Evolutionary conservation across 2,113 vertebrate genomes (phyloP), one percentile per base, ranked within the genome.

Genomic region (Colaptes auratus): DNA sequence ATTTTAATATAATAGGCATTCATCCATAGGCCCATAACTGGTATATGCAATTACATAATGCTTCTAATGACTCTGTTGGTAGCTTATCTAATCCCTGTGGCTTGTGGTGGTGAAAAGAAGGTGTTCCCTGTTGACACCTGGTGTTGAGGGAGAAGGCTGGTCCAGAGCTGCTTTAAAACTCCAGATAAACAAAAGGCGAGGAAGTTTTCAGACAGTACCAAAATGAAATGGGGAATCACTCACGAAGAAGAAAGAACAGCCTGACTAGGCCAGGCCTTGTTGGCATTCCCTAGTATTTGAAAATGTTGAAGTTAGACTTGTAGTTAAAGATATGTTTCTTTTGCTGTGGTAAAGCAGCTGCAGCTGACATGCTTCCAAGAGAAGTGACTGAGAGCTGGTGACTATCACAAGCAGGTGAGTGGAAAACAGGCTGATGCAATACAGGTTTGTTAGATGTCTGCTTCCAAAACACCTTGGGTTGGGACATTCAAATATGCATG

Each of bases 1-100:
- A 65, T 97, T 97, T 97, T 95, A 97, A 97, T 96, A 56, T 93
- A 96, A 95, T 87, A 96, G 90, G 91, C 78, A 82, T 92, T 96
- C 96, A 96, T 96, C 94, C 96, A 94, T 92, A 96, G 87, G 93
- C 79, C 79, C 76, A 75, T 93, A 97, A 96, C 93, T 97, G 95
- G 91, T 97, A 94, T 96, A 95, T 94, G 86, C 80, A 97, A 96
- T 97, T 97, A 72, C 85, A 97, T 96, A 97, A 98, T 94, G 71
- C 75, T 96, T 95, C 92, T 93, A 96, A 97, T 91, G 90, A 83
- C 86, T 97, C 96, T 95, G 77, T 93, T 97, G 97, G 86, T 96
- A 96, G 90, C 72, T 90, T 95, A 93, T 88, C 90, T 93, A 66
- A 89, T 60, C 79, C 77, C 48, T 6, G 33, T 81, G 76, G 60